Conservation (phyloP, 2,888 invertebrate genomes). For the Scaptomyza caliginosa region DNA sequence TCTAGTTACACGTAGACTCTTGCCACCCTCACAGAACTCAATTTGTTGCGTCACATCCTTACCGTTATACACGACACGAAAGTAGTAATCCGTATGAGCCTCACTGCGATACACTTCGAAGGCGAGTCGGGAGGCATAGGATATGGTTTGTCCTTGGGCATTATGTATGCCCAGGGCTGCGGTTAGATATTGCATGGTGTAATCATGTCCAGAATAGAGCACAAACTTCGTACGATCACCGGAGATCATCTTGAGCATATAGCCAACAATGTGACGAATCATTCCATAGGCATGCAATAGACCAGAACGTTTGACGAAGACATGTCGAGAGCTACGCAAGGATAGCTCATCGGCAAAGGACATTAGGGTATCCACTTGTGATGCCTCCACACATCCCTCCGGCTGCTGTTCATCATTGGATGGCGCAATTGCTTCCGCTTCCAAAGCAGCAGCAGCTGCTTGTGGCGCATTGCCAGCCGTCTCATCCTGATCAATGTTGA, state of each 20-base stretch:
- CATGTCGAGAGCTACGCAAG: conserved; percentile 86
- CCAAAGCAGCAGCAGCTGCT: conserved; percentile 24
- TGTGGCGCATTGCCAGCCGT: conserved; percentile 58
- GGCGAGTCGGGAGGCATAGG: conserved; percentile 93
- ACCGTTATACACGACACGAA: conserved; percentile 93
- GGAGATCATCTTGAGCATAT: conserved; percentile 92
- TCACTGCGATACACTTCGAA: conserved; percentile 94
- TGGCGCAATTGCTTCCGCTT: background rate
- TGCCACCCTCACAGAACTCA: conserved; percentile 90
- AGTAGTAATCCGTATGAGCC: conserved; percentile 88
- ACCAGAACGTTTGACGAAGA: conserved; percentile 87
- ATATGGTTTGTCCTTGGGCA: conserved; percentile 86
- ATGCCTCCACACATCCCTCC: conserved; percentile 87
- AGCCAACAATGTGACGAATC: conserved; percentile 91
- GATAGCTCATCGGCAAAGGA: conserved; percentile 93
- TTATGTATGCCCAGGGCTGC: conserved; percentile 89
- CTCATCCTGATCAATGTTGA: conserved; percentile 84
- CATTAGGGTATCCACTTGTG: conserved; percentile 91
- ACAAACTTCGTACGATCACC: conserved; percentile 90
- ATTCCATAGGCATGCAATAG: conserved; percentile 92
- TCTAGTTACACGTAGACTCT: conserved; percentile 85
- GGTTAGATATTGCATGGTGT: conserved; percentile 93
- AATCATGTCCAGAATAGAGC: conserved; percentile 95
- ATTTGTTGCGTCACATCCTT: conserved; percentile 92
- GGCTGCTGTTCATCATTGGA: conserved; percentile 8